Percentiles rank a stretch among this genome's conserved stretches.
phyloP scores from a whole-genome alignment of 2,888 invertebrate genomes.

The Serripes groenlandicus region DNA sequence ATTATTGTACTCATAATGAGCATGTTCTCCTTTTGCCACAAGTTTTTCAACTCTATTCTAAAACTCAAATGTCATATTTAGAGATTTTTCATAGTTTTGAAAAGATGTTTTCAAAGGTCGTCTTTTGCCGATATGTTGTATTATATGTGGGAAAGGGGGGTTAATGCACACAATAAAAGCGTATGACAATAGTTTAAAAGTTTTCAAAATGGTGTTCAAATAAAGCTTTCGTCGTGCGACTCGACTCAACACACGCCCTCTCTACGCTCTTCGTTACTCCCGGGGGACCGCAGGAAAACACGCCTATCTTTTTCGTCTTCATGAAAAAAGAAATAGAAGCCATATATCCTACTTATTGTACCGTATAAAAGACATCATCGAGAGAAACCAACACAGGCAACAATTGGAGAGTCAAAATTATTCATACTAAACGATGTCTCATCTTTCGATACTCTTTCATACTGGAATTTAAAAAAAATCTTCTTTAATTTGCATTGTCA shows the following conservation, averaged over 20 bases:
- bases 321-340: slow-evolving; percentile 1
- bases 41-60: not conserved
- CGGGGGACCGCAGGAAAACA: slow-evolving; percentile 99
- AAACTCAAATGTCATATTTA: not conserved
- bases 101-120: no score
- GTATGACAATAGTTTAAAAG: slow-evolving; percentile 88
- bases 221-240: slow-evolving; percentile 93
- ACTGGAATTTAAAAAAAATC: no score
- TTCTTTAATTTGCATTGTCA: no score
- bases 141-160: not conserved
- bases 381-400: no score
- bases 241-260: slow-evolving; percentile 98
- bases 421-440: no score
- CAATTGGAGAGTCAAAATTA: no score
- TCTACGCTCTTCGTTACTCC: slow-evolving; percentile 98
- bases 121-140: no score
- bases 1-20: no score
- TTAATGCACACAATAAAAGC: not conserved
- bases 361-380: no score
- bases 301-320: slow-evolving; percentile 98
- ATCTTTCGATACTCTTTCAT: no score
- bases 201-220: slow-evolving; percentile 99
- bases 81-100: not conserved
- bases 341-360: no score
- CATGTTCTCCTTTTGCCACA: no score